phyloP scores from a whole-genome alignment of 2,113 vertebrate species.

The Lota lota region DNA sequence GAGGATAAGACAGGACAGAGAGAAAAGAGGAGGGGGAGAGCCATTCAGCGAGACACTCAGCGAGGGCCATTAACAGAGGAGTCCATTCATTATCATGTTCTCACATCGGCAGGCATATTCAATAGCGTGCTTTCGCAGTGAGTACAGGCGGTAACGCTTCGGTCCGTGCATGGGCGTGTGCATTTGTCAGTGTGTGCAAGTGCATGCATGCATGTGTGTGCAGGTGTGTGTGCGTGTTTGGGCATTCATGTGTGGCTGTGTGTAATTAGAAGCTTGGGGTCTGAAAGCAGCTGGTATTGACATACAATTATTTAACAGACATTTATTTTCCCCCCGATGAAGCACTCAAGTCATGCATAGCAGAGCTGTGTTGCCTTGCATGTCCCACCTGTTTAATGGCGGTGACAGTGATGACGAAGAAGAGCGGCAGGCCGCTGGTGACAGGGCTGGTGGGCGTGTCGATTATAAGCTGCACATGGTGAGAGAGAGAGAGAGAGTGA shows the following conservation, averaged over 20 bases:
- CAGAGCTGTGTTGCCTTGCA: background rate
- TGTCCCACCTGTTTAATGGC: slow-evolving; percentile 92
- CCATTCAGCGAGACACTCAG: slow-evolving; percentile 39
- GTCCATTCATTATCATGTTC: slow-evolving; percentile 71
- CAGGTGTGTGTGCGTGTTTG: background rate
- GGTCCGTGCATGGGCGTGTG: slow-evolving; percentile 11
- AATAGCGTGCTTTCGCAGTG: slow-evolving; percentile 55
- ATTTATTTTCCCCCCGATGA: too few species aligned
- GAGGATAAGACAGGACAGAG: slow-evolving; percentile 12
- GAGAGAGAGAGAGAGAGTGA: slow-evolving; percentile 12
- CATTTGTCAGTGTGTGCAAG: too few species aligned
- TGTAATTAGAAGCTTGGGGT: too few species aligned
- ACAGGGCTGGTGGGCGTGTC: slow-evolving; percentile 97
- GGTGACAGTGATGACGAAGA: slow-evolving; percentile 98
- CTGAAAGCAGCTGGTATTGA: too few species aligned
- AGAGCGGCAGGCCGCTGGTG: slow-evolving; percentile 94
- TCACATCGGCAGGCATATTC: slow-evolving; percentile 71
- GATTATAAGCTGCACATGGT: slow-evolving; percentile 85
- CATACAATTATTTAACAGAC: too few species aligned
- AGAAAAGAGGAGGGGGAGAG: slow-evolving; percentile 16
- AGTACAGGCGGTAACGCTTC: slow-evolving; percentile 28
- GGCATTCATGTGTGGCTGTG: too few species aligned
- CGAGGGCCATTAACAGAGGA: slow-evolving; percentile 64
- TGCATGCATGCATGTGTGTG: slow-evolving; percentile 1
- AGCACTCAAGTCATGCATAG: too few species aligned